Percentiles rank a stretch among this genome's conserved stretches.
These are phyloP conservation scores for Hypolimnas misippus DNA, from an alignment of 2,888 invertebrate species.

Conservation along the genomic window DNA sequence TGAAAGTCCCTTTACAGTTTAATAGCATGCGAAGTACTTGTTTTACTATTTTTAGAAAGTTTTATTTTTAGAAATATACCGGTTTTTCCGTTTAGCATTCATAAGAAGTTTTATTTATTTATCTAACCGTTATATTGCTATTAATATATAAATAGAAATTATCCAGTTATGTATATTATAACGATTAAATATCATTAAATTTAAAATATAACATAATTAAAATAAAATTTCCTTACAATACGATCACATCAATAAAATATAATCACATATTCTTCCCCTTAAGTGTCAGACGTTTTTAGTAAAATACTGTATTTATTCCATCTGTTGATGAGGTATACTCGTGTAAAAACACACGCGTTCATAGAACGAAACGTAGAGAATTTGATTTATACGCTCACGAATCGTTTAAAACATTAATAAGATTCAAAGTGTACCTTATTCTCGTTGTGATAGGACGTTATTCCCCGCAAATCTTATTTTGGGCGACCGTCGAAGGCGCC, in stretches of 20 bases:
- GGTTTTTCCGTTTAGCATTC: too few species aligned
- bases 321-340: slow-evolving; percentile 66
- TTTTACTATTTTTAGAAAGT: too few species aligned
- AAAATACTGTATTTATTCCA: slow-evolving; percentile 61
- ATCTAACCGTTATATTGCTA: too few species aligned
- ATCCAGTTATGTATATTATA: background rate
- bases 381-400: slow-evolving; percentile 72
- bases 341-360: slow-evolving; percentile 79
- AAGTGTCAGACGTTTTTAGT: slow-evolving; percentile 31
- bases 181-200: background rate
- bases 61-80: background rate
- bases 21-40: too few species aligned
- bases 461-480: slow-evolving; percentile 12
- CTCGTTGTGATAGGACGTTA: slow-evolving; percentile 25
- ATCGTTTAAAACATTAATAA: slow-evolving; percentile 32
- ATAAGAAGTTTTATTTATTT: too few species aligned
- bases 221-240: background rate
- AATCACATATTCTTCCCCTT: slow-evolving; percentile 6
- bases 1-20: too few species aligned
- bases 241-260: slow-evolving; percentile 14
- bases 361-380: slow-evolving; percentile 63
- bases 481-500: slow-evolving; percentile 67
- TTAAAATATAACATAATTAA: background rate
- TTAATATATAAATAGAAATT: too few species aligned
- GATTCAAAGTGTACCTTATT: slow-evolving; percentile 48